Conservation (phyloP, 2,888 invertebrate species). For the Mythimna loreyi region DNA sequence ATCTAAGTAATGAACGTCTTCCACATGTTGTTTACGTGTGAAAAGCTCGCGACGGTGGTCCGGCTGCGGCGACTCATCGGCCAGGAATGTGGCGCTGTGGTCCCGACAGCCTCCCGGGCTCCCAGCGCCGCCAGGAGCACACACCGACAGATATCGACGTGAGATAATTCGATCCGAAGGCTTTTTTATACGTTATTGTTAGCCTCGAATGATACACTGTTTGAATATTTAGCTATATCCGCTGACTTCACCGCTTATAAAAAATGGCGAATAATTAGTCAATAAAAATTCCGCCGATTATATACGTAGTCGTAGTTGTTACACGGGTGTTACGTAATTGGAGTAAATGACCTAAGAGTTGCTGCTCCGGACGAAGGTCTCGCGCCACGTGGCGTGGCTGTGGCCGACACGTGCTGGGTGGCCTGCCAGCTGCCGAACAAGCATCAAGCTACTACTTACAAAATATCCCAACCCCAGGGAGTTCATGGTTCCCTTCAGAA, state of each 20-base stretch:
- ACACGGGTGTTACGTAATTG: conserved; percentile 90
- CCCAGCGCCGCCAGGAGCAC: conserved; percentile 34
- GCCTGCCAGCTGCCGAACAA: conserved; percentile 6
- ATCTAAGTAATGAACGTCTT: conserved; percentile 75
- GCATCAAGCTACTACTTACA: neutral
- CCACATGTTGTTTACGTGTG: conserved; percentile 75
- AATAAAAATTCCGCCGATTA: conserved; percentile 91
- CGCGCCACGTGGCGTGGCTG: conserved; percentile 79
- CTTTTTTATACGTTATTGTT: conserved; percentile 88
- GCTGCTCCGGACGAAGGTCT: conserved; percentile 84
- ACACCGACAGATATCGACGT: conserved; percentile 81
- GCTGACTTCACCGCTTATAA: conserved; percentile 89
- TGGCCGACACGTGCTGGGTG: conserved; percentile 25
- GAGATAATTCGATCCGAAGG: conserved; percentile 81
- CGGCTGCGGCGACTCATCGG: conserved; percentile 79
- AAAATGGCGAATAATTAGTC: conserved; percentile 90
- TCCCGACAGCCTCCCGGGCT: conserved; percentile 72
- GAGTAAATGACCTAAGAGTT: conserved; percentile 89
- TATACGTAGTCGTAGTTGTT: conserved; percentile 83
- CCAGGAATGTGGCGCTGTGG: conserved; percentile 82
- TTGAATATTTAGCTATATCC: conserved; percentile 91
- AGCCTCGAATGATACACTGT: conserved; percentile 89
- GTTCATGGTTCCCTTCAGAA: conserved; percentile 3
- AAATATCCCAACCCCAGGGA: neutral
- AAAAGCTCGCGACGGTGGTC: conserved; percentile 71